Conservation (phyloP, 2,888 invertebrate species). For the Phoenoteleia sp. region DNA sequence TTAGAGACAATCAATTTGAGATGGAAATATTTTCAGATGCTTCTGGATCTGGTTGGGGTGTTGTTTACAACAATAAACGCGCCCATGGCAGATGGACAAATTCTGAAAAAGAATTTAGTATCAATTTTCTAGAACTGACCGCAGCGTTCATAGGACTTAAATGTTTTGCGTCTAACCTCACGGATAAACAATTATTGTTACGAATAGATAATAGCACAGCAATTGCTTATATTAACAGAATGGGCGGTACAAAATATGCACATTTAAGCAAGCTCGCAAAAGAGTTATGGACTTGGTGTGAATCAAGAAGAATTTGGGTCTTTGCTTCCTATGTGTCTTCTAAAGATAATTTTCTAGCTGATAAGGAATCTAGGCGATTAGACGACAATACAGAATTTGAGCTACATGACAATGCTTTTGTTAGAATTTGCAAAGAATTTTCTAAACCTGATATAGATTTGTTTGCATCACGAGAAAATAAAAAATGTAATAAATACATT, state of each 20-base stretch:
- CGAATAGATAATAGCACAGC: slow-evolving; percentile 70
- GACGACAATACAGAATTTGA: slow-evolving; percentile 56
- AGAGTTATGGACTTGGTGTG: slow-evolving; percentile 62
- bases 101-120: slow-evolving; percentile 33
- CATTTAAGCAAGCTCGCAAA: slow-evolving; percentile 51
- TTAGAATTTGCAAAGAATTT: slow-evolving; percentile 9
- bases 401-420: slow-evolving; percentile 10
- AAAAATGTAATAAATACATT: slow-evolving; percentile 55
- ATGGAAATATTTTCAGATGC: slow-evolving; percentile 69
- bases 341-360: slow-evolving; percentile 45
- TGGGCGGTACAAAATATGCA: slow-evolving; percentile 49
- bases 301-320: slow-evolving; percentile 50
- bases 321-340: slow-evolving; percentile 58
- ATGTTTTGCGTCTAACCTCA: slow-evolving; percentile 55
- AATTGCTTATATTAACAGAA: slow-evolving; percentile 51
- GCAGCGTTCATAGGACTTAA: slow-evolving; percentile 66
- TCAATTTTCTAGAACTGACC: slow-evolving; percentile 68
- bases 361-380: slow-evolving; percentile 50
- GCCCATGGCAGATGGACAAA: slow-evolving; percentile 45
- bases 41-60: slow-evolving; percentile 62
- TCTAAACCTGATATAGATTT: slow-evolving; percentile 61
- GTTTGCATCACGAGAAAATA: slow-evolving; percentile 56
- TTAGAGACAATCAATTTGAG: slow-evolving; percentile 28
- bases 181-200: slow-evolving; percentile 53
- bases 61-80: slow-evolving; percentile 22